Evolutionary conservation across 2,113 vertebrate species (phyloP).

Genomic region (Platichthys stellatus): DNA sequence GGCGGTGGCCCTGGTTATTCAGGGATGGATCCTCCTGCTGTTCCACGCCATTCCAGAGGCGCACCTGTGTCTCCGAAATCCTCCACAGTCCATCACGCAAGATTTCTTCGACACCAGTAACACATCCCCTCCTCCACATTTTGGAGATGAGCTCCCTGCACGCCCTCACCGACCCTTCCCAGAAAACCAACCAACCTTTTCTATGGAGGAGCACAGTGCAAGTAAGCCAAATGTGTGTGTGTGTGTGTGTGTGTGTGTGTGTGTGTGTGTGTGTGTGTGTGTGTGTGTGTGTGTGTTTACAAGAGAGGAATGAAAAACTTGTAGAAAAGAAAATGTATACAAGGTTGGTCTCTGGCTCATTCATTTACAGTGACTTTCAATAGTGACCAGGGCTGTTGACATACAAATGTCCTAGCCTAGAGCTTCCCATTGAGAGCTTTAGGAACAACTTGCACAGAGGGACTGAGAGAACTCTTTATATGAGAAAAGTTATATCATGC

Average conservation of each 20-base stretch:
- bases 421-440: no score
- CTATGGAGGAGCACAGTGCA: conserved; percentile 94
- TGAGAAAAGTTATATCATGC: no score
- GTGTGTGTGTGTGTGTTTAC: neutral
- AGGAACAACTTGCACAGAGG: no score
- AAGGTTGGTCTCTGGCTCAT: no score
- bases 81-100: conserved; percentile 84
- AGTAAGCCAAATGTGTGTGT: conserved; percentile 77
- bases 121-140: conserved; percentile 85
- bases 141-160: conserved; percentile 88
- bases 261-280: conserved; percentile 14
- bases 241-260: neutral
- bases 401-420: no score
- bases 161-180: conserved; percentile 89
- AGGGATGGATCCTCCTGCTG: conserved; percentile 94
- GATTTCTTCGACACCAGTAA: conserved; percentile 94
- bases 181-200: conserved; percentile 92
- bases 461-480: no score
- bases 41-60: conserved; percentile 94
- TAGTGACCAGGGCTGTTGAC: no score
- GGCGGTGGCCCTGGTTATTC: conserved; percentile 91
- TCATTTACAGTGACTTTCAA: no score
- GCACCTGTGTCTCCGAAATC: conserved; percentile 88
- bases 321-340: no score
- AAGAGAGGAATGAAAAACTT: no score